These are phyloP conservation scores for Elephantulus edwardii DNA, from an alignment of 2,113 vertebrate genomes.

Conservation along the genomic window DNA sequence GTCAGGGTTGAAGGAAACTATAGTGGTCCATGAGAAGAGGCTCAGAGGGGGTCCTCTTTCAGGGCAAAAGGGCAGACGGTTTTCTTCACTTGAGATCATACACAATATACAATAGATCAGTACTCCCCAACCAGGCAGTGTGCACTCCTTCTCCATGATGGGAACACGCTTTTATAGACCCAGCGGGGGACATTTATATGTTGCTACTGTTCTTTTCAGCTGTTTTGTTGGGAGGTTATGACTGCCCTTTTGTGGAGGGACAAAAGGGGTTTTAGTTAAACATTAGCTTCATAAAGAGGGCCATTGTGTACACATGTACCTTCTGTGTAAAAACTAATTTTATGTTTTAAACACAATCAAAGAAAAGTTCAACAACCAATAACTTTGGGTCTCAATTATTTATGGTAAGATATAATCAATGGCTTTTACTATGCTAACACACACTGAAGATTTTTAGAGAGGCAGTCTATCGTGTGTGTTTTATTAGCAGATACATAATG, in stretches of 20 bases:
- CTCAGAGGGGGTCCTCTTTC: conserved; percentile 42
- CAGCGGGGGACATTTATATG: conserved; percentile 46
- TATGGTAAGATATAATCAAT: background rate
- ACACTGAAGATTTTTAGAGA: conserved; percentile 34
- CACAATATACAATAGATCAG: background rate
- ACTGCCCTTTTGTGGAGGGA: conserved; percentile 59
- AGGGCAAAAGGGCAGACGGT: conserved; percentile 16
- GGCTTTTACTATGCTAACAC: conserved; percentile 27
- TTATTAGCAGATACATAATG: conserved; percentile 32
- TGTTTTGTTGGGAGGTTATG: conserved; percentile 57
- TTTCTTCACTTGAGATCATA: conserved; percentile 54
- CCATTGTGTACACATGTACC: background rate
- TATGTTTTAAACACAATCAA: conserved; percentile 67
- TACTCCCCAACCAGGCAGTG: background rate
- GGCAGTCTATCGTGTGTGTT: conserved; percentile 55
- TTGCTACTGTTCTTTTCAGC: conserved; percentile 56
- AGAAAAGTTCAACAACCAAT: conserved; percentile 47
- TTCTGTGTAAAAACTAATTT: conserved; percentile 61
- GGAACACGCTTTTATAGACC: conserved; percentile 45
- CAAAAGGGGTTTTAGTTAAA: conserved; percentile 56
- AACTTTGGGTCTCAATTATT: conserved; percentile 51
- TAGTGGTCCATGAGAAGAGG: conserved; percentile 38
- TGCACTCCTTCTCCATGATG: background rate
- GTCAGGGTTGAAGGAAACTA: conserved; percentile 40
- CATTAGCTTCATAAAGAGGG: conserved; percentile 52